A percentile compares a stretch with the other conserved stretches of the same genome.
These are phyloP conservation scores for Heliconius melpomene DNA, from an alignment of 1,140 invertebrate species.

Conservation along the genomic window DNA sequence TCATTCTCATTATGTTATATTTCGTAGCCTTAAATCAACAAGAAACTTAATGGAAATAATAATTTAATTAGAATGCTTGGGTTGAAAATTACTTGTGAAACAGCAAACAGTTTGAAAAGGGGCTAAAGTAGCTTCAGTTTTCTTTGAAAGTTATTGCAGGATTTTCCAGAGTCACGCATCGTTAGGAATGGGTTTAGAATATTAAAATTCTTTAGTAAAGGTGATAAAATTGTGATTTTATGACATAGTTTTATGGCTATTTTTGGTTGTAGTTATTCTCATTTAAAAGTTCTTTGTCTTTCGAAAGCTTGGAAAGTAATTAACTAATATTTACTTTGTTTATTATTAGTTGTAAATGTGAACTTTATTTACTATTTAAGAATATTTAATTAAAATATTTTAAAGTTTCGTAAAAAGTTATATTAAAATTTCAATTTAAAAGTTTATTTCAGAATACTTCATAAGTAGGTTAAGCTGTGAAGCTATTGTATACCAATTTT, in stretches of 20 bases:
- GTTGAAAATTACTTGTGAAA: background rate
- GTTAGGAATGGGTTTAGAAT: background rate
- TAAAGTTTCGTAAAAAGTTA: background rate
- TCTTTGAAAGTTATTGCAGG: slow-evolving; percentile 2
- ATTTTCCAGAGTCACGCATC: background rate
- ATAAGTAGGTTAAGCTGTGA: background rate
- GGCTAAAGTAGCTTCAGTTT: background rate
- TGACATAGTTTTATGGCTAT: too few species aligned
- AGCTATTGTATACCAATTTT: slow-evolving; percentile 3
- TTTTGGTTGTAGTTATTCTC: too few species aligned
- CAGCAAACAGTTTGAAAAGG: background rate
- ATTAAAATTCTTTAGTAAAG: background rate
- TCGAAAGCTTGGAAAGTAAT: too few species aligned
- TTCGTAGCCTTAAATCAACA: background rate
- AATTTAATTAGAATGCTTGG: background rate
- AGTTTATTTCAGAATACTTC: background rate
- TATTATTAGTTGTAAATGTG: too few species aligned
- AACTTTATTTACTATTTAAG: too few species aligned
- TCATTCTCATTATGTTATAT: too few species aligned
- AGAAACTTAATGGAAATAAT: background rate
- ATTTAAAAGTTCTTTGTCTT: too few species aligned
- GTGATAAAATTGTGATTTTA: too few species aligned
- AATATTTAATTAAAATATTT: background rate
- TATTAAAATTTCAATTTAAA: background rate
- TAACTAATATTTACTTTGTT: too few species aligned